These are phyloP conservation scores for Odontocolon sp. DNA, from an alignment of 2,888 invertebrate species.

Conservation along the genomic window DNA sequence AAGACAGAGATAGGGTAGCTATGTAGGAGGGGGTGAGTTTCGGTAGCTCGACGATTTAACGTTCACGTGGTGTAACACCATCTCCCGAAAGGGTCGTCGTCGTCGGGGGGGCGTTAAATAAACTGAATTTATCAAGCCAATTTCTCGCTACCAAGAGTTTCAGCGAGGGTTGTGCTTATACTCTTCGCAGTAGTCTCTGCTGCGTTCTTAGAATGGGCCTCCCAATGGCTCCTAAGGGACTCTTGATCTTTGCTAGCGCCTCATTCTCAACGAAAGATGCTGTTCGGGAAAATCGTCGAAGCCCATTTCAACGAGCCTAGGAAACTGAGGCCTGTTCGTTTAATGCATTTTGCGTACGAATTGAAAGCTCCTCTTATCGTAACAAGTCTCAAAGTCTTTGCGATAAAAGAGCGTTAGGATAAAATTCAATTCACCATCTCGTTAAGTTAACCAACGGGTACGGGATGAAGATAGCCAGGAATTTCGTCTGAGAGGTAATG, in stretches of 20 bases:
- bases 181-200: slow-evolving; percentile 7
- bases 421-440: slow-evolving; percentile 45
- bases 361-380: slow-evolving; percentile 3
- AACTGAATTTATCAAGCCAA: slow-evolving; percentile 59
- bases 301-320: not conserved
- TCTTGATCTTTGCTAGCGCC: slow-evolving; percentile 22
- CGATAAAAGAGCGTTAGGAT: slow-evolving; percentile 32
- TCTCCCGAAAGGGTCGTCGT: slow-evolving; percentile 47
- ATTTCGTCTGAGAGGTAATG: not conserved
- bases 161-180: slow-evolving; percentile 22
- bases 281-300: no score
- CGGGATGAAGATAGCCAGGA: not conserved
- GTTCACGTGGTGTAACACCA: slow-evolving; percentile 40
- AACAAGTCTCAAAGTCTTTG: slow-evolving; percentile 13
- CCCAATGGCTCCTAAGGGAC: slow-evolving; percentile 44
- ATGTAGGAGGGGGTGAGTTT: slow-evolving; percentile 19
- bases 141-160: slow-evolving; percentile 47
- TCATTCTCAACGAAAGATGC: slow-evolving; percentile 17
- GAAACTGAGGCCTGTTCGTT: not conserved
- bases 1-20: not conserved
- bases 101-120: slow-evolving; percentile 50
- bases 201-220: slow-evolving; percentile 17
- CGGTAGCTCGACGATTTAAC: slow-evolving; percentile 43
- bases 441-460: slow-evolving; percentile 23
- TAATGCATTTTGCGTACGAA: slow-evolving; percentile 22